Evolutionary conservation across 2,888 invertebrate species (phyloP).

Genomic region (Drosophila nigricruria): DNA sequence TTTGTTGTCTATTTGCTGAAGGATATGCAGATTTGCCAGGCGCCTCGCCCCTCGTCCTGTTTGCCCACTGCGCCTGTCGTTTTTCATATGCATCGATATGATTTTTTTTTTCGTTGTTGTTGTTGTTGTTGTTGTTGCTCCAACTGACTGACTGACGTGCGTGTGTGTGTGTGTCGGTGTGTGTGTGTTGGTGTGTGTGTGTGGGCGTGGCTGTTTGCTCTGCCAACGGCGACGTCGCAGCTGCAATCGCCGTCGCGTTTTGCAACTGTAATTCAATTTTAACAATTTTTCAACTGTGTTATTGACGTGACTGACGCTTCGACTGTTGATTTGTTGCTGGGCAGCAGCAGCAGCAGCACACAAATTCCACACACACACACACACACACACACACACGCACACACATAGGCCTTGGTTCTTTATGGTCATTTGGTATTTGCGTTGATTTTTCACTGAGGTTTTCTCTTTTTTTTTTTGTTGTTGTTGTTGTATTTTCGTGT

Average conservation of each 20-base stretch:
- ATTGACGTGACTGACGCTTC: slow-evolving; percentile 83
- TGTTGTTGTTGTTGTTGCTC: too few relatives aligned
- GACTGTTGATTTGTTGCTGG: slow-evolving; percentile 81
- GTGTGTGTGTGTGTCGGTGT: slow-evolving; percentile 11
- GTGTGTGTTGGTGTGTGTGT: slow-evolving; percentile 20
- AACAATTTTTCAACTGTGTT: slow-evolving; percentile 84
- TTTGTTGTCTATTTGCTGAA: slow-evolving; percentile 81
- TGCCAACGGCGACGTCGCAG: slow-evolving; percentile 46
- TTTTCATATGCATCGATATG: slow-evolving; percentile 69
- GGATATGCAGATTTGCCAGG: slow-evolving; percentile 76
- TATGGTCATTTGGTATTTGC: slow-evolving; percentile 77
- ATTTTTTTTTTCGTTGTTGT: slow-evolving; percentile 24
- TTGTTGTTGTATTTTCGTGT: slow-evolving; percentile 9
- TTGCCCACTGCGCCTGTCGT: slow-evolving; percentile 41
- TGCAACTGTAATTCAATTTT: slow-evolving; percentile 83
- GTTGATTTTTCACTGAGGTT: slow-evolving; percentile 53
- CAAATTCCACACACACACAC: slow-evolving; percentile 4
- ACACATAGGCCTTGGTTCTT: slow-evolving; percentile 35
- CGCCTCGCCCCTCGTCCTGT: slow-evolving; percentile 22
- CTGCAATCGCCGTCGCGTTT: slow-evolving; percentile 72
- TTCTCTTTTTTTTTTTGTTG: slow-evolving; percentile 3
- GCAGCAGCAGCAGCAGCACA: slow-evolving; percentile 7
- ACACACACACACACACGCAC: background rate
- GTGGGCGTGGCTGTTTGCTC: slow-evolving; percentile 59
- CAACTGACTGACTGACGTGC: slow-evolving; percentile 41